Conservation (phyloP, 2,113 vertebrate genomes). For the Ranitomeya variabilis region DNA sequence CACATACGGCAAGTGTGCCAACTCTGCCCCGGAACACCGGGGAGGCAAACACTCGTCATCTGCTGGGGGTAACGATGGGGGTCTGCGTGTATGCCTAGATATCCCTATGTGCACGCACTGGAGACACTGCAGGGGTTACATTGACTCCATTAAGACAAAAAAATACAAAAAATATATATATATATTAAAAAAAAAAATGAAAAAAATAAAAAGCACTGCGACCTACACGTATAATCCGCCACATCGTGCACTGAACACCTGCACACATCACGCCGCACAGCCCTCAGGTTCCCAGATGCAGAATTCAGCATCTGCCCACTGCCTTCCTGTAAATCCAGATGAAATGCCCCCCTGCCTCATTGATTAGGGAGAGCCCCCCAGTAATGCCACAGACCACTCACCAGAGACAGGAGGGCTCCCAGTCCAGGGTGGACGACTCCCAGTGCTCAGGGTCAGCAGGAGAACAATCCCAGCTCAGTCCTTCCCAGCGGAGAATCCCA, state of each 20-base stretch:
- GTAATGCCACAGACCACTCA: background rate
- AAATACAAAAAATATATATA: too few species aligned
- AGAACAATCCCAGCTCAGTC: slow-evolving; percentile 18
- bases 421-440: background rate
- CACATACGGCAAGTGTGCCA: background rate
- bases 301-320: slow-evolving; percentile 38
- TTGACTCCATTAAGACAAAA: background rate
- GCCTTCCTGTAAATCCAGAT: slow-evolving; percentile 37
- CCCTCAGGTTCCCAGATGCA: slow-evolving; percentile 3
- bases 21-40: background rate
- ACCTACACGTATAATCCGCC: background rate
- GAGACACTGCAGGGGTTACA: background rate
- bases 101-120: background rate
- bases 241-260: slow-evolving; percentile 13
- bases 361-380: background rate
- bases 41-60: background rate
- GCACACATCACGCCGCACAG: background rate
- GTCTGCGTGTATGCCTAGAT: background rate
- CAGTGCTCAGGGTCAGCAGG: background rate
- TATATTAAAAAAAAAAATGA: too few species aligned
- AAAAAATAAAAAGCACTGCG: background rate
- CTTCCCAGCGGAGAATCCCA: slow-evolving; percentile 27
- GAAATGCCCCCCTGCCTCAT: slow-evolving; percentile 39
- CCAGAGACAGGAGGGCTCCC: background rate
- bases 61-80: too few species aligned